A percentile compares a stretch with the other conserved stretches of the same genome.
These are phyloP conservation scores for Malacosoma neustria DNA, from an alignment of 2,888 invertebrate genomes.

Conservation along the genomic window DNA sequence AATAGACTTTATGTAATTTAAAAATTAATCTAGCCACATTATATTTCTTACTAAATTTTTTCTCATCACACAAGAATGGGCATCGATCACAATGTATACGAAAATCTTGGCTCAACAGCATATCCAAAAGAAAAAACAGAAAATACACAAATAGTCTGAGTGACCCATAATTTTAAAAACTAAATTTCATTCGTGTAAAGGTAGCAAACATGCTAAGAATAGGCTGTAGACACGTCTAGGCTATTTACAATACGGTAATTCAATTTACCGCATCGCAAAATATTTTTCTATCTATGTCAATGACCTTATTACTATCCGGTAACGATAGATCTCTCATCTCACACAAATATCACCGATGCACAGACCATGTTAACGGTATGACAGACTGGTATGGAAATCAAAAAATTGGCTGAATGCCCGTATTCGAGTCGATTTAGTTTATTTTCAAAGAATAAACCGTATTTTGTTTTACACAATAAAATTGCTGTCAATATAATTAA, in stretches of 20 bases:
- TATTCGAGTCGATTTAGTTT: slow-evolving; percentile 38
- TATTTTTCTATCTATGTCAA: slow-evolving; percentile 21
- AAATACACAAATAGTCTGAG: too few species aligned
- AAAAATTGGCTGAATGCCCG: slow-evolving; percentile 55
- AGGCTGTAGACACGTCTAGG: too few species aligned
- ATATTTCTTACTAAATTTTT: too few species aligned
- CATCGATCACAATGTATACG: too few species aligned
- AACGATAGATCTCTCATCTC: slow-evolving; percentile 16
- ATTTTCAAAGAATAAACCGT: slow-evolving; percentile 51
- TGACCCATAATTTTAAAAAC: too few species aligned
- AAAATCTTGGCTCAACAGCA: too few species aligned
- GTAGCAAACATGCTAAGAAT: too few species aligned
- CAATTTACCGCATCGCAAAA: not conserved
- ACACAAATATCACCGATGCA: slow-evolving; percentile 6
- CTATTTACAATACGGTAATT: not conserved
- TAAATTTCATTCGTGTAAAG: too few species aligned
- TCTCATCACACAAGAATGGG: too few species aligned
- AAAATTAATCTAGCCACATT: too few species aligned
- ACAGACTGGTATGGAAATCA: slow-evolving; percentile 33
- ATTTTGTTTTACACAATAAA: slow-evolving; percentile 36
- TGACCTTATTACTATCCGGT: slow-evolving; percentile 26
- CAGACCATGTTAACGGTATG: slow-evolving; percentile 18
- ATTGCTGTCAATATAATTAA: slow-evolving; percentile 4
- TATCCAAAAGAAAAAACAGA: too few species aligned
- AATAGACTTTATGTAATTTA: too few species aligned